phyloP scores from a whole-genome alignment of 2,113 vertebrate species.

The Aspidoscelis tigris region DNA sequence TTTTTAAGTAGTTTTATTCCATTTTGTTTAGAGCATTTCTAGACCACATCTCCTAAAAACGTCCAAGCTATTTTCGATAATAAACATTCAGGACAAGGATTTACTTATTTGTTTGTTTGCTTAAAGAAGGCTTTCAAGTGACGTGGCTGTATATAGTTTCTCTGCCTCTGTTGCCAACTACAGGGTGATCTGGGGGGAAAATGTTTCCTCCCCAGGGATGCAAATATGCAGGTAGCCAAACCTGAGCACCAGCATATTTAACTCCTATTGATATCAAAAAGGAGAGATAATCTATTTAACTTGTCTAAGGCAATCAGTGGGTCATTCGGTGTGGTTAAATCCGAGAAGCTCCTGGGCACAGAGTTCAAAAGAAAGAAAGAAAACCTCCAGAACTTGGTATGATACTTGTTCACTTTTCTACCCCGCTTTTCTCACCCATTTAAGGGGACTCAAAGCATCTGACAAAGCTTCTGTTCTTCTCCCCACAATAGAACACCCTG shows the following conservation, averaged over 20 bases:
- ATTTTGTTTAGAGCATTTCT: too few species aligned
- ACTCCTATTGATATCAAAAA: background rate
- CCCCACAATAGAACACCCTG: too few species aligned
- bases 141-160: slow-evolving; percentile 21
- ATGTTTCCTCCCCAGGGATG: background rate
- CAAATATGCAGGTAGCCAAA: background rate
- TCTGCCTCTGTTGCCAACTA: background rate
- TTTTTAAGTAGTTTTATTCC: background rate
- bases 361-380: background rate
- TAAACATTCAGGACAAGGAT: too few species aligned
- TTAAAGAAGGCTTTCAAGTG: slow-evolving; percentile 19
- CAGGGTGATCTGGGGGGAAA: background rate
- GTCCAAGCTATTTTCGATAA: too few species aligned
- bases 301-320: background rate
- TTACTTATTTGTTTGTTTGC: too few species aligned
- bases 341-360: background rate
- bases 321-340: background rate
- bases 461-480: too few species aligned
- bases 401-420: too few species aligned
- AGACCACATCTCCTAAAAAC: too few species aligned
- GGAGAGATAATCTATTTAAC: background rate
- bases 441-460: too few species aligned
- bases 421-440: too few species aligned
- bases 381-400: slow-evolving; percentile 43
- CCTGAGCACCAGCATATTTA: background rate